Evolutionary conservation across 2,113 vertebrate genomes (phyloP), one percentile per base, ranked within the genome.

Genomic region (Stercorarius parasiticus): DNA sequence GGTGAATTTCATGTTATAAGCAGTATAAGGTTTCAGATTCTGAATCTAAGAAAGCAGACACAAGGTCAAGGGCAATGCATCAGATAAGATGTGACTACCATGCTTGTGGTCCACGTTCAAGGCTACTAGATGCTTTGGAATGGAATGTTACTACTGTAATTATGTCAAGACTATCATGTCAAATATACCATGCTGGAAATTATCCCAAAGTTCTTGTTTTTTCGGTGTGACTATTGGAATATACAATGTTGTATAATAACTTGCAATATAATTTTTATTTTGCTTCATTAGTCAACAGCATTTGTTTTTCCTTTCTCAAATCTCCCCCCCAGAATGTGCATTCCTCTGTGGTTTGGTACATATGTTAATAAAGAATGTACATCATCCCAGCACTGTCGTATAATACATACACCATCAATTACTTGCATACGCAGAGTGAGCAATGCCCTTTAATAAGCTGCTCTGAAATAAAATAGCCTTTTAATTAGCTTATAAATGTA

Each of bases 181-280:
- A 86, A 80, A 95, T 81, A 59, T 69, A 92, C n/a, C 73, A 73
- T 76, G 58, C 2, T 49, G 64, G 88, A 97, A 95, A 95, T 95
- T 94, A 69, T 45, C 23, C 25, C 36, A 88, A 79, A 91, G 36
- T n/a, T 89, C 73, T 82, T 94, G 45, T 49, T 97, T 84, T 50
- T 87, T 50, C n/a, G 10, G 7, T 66, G 20, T 56, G 34, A 65
- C 49, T 96, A 66, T 87, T 93, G 89, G 91, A 94, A 95, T 85
- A 96, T 67, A 71, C 49, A 47, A 36, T 89, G 59, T 89, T 96
- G 86, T 89, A 55, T 95, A 96, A 86, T 55, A 94, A 80, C 47
- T 71, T 94, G 82, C 64, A 95, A 93, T 88, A 64, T 78, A 55
- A 53, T 96, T 95, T 91, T 95, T 88, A 86, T 94, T 96, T 97